Conservation (phyloP, 1,140 invertebrate species). For the Aphelinus atriplicis region DNA sequence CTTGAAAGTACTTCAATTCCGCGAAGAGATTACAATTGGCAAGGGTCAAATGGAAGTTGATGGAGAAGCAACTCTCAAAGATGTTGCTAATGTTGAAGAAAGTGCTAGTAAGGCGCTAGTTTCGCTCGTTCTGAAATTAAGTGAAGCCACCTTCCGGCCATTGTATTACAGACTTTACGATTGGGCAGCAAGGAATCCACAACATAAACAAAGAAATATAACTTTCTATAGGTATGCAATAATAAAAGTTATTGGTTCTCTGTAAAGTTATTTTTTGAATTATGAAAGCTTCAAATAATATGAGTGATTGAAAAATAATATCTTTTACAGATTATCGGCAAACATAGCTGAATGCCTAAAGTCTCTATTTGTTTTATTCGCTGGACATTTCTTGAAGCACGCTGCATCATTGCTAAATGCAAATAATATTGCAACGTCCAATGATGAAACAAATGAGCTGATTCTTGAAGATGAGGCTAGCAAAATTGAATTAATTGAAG, state of each 20-base stretch:
- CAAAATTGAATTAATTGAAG: conserved; percentile 71
- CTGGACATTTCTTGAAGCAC: conserved; percentile 84
- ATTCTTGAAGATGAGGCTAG: conserved; percentile 68
- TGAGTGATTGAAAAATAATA: not conserved
- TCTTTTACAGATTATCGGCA: conserved; percentile 73
- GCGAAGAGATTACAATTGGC: conserved; percentile 61
- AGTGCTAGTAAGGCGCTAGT: conserved; percentile 79
- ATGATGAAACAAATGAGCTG: conserved; percentile 61
- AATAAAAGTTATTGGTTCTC: conserved; percentile 12
- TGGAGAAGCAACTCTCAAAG: conserved; percentile 59
- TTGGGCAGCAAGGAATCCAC: conserved; percentile 78
- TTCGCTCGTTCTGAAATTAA: conserved; percentile 84
- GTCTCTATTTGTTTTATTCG: conserved; percentile 89
- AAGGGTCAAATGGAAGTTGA: conserved; percentile 56
- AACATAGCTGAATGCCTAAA: conserved; percentile 84
- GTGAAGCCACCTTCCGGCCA: conserved; percentile 86
- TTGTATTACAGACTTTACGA: conserved; percentile 87
- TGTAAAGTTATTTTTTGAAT: not conserved
- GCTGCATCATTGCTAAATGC: conserved; percentile 74
- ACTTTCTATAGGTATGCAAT: conserved; percentile 78
- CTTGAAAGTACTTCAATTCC: conserved; percentile 78
- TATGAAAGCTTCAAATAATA: not conserved
- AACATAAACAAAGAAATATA: conserved; percentile 73
- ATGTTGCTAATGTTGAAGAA: conserved; percentile 72
- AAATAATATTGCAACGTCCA: conserved; percentile 54